Conservation (phyloP, 2,113 vertebrate genomes). For the Salvator merianae region DNA sequence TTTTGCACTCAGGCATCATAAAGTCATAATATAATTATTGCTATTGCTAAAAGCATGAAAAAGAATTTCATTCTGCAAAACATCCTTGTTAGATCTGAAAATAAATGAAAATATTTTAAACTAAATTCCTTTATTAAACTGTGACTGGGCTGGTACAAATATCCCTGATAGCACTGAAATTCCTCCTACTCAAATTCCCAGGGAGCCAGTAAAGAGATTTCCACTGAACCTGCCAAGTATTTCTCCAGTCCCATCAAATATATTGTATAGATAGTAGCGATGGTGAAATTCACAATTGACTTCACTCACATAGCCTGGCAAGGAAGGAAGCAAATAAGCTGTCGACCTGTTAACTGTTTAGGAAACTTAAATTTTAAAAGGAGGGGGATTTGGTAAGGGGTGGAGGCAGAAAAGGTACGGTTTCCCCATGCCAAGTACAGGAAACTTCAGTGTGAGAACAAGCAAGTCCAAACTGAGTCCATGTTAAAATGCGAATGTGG, state of each 20-base stretch:
- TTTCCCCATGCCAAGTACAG: no score
- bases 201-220: background rate
- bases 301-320: background rate
- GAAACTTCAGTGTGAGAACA: no score
- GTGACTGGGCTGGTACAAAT: background rate
- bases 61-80: background rate
- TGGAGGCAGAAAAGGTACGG: no score
- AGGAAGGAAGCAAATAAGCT: background rate
- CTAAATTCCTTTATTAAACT: background rate
- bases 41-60: background rate
- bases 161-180: background rate
- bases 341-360: conserved; percentile 14
- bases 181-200: background rate
- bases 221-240: background rate
- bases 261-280: background rate
- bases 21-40: background rate
- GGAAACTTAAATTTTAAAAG: background rate
- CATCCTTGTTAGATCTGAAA: background rate
- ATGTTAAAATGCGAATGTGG: no score
- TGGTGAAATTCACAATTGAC: background rate
- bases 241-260: background rate
- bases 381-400: no score
- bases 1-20: background rate
- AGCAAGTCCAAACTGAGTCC: no score
- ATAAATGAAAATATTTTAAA: background rate